Conservation (phyloP, 2,113 vertebrate species). For the Okapia johnstoni region DNA sequence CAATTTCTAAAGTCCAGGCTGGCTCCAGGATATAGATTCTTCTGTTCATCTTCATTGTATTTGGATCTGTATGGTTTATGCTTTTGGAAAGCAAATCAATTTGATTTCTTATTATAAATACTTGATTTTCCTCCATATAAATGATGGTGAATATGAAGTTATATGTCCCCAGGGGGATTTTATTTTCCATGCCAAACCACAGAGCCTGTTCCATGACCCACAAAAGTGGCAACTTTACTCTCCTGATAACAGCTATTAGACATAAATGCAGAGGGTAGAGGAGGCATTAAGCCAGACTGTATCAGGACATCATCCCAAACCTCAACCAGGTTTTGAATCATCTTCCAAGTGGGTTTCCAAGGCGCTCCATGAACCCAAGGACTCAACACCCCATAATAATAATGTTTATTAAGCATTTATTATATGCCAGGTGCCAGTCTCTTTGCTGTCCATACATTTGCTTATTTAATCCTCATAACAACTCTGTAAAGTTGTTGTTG, state of each 20-base stretch:
- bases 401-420: neutral
- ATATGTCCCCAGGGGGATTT: constrained; percentile 10
- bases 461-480: neutral
- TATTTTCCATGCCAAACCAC: constrained; percentile 29
- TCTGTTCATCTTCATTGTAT: neutral
- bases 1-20: rapidly evolving
- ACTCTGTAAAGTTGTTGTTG: neutral
- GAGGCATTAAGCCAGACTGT: neutral
- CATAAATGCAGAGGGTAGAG: neutral
- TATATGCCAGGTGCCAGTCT: neutral
- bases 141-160: neutral
- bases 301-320: neutral
- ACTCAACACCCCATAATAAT: neutral
- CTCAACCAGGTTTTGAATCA: neutral
- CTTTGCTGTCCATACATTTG: neutral
- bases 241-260: constrained; percentile 8
- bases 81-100: neutral
- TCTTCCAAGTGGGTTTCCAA: neutral
- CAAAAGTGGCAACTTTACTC: neutral
- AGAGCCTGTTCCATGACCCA: neutral
- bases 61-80: neutral
- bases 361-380: neutral
- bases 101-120: neutral
- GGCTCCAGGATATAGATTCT: neutral
- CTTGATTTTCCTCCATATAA: constrained; percentile 13